phyloP scores from a whole-genome alignment of 2,888 invertebrate species.

The Galeopsomyia nigrocyanea region DNA sequence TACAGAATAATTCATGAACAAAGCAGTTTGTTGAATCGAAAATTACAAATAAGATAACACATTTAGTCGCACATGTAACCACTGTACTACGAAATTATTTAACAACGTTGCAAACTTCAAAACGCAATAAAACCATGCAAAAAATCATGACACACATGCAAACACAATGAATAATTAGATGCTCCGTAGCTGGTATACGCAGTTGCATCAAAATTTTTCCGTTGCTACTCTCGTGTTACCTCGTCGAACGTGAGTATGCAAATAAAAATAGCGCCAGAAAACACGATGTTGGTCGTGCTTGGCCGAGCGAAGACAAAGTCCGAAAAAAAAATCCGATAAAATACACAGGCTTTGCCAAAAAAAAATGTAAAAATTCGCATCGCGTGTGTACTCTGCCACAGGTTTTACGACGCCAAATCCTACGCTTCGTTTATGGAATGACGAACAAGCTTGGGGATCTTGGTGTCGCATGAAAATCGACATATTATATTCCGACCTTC shows the following conservation, averaged over 20 bases:
- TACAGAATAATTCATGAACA: no score
- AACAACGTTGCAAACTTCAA: not conserved
- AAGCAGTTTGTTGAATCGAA: no score
- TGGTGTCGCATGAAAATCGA: no score
- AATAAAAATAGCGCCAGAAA: constrained; percentile 26
- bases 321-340: constrained; percentile 11
- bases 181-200: not conserved
- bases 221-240: not conserved
- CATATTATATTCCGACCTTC: constrained; percentile 9
- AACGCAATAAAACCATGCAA: not conserved
- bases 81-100: no score
- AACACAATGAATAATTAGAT: not conserved
- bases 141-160: not conserved
- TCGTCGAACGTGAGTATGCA: constrained; percentile 21
- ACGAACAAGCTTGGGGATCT: no score
- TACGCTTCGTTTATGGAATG: no score
- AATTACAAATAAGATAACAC: no score
- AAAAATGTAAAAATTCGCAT: constrained; percentile 7
- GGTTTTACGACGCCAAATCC: constrained; percentile 18
- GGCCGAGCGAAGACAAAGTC: not conserved
- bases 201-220: not conserved
- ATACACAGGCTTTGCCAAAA: constrained; percentile 18
- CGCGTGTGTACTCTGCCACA: constrained; percentile 13
- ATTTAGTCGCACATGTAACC: no score
- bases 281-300: no score